Evolutionary conservation across 2,797 vertebrate genomes (phyloP), one percentile per base, ranked within the genome.

Genomic region (Avahi laniger): DNA sequence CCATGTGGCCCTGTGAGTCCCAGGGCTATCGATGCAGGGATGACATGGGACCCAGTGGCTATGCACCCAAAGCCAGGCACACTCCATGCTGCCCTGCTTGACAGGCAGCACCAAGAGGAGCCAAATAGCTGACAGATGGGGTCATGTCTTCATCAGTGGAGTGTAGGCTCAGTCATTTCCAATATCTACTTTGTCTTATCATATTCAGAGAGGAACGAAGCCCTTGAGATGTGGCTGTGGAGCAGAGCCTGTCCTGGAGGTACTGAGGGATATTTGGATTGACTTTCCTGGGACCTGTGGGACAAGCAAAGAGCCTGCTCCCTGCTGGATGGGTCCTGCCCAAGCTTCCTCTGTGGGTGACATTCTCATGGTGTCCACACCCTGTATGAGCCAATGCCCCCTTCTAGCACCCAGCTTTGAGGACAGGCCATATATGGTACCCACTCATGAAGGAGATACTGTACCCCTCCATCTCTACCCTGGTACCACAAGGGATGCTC

Each of bases 41-140:
- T 2, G 30, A 30, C 0, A 0, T 0, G 4, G 38, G 30, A 13
- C 4, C 1, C 0, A 22, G 18, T 43, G 50, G 46, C 2, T 0
- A 1, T 12, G 7, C 38, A 15, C 35, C 30, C 1, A 2, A 59
- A 48, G 70, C 43, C 73, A 30, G 35, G 65, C 9, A 4, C 17
- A 30, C 26, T 57, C 48, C 4, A 24, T n/a, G 59, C 83, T 26
- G 28, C 14, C 18, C 76, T 1, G 14, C n/a, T 4, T 81, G 20
- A 57, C 20, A 5, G 2, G 50, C 17, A 57, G 41, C 2, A 0
- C 5, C 0, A n/a, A 63, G 13, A 63, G 7, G 12, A n/a, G 15
- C 14, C 59, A 5, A 38, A 50, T 24, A 30, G 24, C 41, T 35
- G 4, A 43, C 0, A 6, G 10, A 5, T 33, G 43, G 6, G 15